These are phyloP conservation scores for Tiphia femorata DNA, from an alignment of 2,888 invertebrate genomes.

Conservation along the genomic window DNA sequence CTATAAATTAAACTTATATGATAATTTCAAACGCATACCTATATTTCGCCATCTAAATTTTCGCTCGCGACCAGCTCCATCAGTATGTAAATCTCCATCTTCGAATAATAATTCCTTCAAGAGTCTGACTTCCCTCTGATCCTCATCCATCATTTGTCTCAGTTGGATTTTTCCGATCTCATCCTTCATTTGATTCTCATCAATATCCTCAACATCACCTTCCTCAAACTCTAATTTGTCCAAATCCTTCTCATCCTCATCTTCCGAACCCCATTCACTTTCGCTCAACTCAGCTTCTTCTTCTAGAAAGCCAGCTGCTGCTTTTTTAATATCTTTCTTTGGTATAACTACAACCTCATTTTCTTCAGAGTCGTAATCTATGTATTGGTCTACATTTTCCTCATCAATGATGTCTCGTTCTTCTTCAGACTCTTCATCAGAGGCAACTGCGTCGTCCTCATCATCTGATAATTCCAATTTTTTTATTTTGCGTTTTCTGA, in stretches of 20 bases:
- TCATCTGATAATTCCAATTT: constrained; percentile 60
- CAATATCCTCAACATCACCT: constrained; percentile 87
- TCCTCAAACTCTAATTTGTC: constrained; percentile 87
- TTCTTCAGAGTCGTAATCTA: constrained; percentile 87
- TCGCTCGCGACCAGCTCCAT: constrained; percentile 81
- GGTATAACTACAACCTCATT: constrained; percentile 76
- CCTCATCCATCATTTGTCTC: constrained; percentile 89
- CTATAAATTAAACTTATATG: not conserved
- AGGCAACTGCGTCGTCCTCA: constrained; percentile 53
- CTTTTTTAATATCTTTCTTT: constrained; percentile 67
- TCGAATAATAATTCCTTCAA: constrained; percentile 90
- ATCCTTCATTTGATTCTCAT: constrained; percentile 81
- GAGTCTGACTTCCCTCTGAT: constrained; percentile 85
- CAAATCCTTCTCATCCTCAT: constrained; percentile 86
- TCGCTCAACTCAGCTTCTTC: constrained; percentile 93
- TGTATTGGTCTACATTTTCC: constrained; percentile 58
- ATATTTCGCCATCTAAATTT: constrained; percentile 90
- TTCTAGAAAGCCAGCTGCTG: constrained; percentile 83
- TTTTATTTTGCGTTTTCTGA: constrained; percentile 43
- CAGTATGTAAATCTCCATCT: constrained; percentile 87
- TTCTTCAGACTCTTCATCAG: constrained; percentile 61
- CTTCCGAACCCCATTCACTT: constrained; percentile 90
- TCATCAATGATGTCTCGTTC: constrained; percentile 43
- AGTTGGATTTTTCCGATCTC: constrained; percentile 90
- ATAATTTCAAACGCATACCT: constrained; percentile 65